phyloP scores from a whole-genome alignment of 2,888 invertebrate genomes.

The Latrodectus elegans region DNA sequence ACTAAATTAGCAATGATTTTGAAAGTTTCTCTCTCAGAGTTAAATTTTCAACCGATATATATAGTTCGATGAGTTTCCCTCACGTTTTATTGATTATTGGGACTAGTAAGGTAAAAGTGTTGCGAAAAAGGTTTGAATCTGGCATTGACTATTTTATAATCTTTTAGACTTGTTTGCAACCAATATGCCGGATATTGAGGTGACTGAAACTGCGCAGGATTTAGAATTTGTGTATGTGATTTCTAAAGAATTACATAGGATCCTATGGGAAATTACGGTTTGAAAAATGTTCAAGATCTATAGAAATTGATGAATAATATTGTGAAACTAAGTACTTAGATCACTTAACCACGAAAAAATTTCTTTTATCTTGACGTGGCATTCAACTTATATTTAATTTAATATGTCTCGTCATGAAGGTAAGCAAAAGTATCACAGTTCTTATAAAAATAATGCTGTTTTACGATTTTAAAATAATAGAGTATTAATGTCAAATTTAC shows the following conservation, averaged over 20 bases:
- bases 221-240: constrained; percentile 53
- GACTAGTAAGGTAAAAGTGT: constrained; percentile 53
- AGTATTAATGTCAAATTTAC: no score
- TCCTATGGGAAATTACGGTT: constrained; percentile 40
- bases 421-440: constrained; percentile 71
- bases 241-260: constrained; percentile 56
- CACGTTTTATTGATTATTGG: no score
- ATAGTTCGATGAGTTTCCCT: neutral
- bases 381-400: constrained; percentile 62
- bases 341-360: constrained; percentile 37
- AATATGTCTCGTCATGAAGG: constrained; percentile 94
- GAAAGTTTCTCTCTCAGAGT: no score
- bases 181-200: constrained; percentile 69
- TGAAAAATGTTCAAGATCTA: constrained; percentile 53
- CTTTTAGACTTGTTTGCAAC: constrained; percentile 64
- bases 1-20: no score
- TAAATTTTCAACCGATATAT: neutral
- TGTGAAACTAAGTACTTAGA: constrained; percentile 50
- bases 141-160: constrained; percentile 69
- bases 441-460: no score
- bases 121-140: constrained; percentile 38
- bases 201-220: constrained; percentile 68
- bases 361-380: constrained; percentile 67
- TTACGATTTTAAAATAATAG: no score
- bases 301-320: constrained; percentile 57